These are phyloP conservation scores for Tenthredo livida DNA, from an alignment of 2,888 invertebrate genomes.

Conservation along the genomic window DNA sequence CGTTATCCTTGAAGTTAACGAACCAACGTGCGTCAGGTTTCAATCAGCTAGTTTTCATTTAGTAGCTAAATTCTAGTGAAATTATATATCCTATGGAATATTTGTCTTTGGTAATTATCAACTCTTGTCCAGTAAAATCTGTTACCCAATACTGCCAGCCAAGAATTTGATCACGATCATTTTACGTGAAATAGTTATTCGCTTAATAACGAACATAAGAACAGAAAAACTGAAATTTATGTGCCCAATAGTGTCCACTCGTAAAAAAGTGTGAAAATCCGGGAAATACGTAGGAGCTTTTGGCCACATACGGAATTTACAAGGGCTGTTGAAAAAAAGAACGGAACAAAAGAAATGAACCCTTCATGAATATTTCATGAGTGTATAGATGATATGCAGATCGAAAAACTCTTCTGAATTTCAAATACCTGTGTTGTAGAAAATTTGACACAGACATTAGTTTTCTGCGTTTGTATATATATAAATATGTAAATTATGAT, in stretches of 20 bases:
- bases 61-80: background rate
- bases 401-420: constrained; percentile 10
- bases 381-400: background rate
- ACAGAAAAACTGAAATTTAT: background rate
- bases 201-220: background rate
- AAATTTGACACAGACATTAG: background rate
- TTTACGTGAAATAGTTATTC: background rate
- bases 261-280: background rate
- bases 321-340: background rate
- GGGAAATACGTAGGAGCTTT: background rate
- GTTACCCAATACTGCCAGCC: background rate
- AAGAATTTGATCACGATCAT: background rate
- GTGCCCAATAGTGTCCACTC: background rate
- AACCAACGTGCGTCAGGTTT: constrained; percentile 32
- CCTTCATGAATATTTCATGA: constrained; percentile 10
- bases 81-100: background rate
- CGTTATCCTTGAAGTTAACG: constrained; percentile 10
- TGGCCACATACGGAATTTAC: background rate
- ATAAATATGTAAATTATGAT: background rate
- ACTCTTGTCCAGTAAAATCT: background rate
- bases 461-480: background rate
- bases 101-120: background rate
- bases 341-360: background rate
- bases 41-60: constrained; percentile 1
- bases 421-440: background rate